phyloP scores from a whole-genome alignment of 2,113 vertebrate species.

The Elanoides forficatus region DNA sequence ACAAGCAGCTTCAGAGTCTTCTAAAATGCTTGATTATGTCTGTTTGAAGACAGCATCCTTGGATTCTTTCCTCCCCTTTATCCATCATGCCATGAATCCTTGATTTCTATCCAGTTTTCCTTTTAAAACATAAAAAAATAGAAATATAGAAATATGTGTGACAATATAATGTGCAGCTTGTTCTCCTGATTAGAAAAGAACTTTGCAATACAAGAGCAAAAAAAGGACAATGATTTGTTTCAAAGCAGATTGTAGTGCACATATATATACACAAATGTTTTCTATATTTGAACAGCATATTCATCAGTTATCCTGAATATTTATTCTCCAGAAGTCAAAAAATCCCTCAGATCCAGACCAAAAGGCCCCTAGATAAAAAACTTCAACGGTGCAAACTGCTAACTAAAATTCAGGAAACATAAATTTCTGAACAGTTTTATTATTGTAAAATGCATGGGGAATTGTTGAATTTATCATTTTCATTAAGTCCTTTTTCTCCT shows the following conservation, averaged over 20 bases:
- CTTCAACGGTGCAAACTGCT: neutral
- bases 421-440: neutral
- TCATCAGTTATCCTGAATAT: neutral
- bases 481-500: neutral
- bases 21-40: neutral
- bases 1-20: neutral
- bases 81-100: neutral
- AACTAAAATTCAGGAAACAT: neutral
- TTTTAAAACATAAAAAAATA: neutral
- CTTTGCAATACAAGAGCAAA: neutral
- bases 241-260: neutral
- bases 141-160: neutral
- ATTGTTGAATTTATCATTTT: neutral
- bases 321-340: neutral
- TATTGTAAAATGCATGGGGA: neutral
- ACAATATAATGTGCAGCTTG: neutral
- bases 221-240: neutral
- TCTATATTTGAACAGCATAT: neutral
- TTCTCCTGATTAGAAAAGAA: neutral
- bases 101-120: neutral
- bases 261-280: neutral
- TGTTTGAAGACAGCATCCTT: neutral
- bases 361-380: neutral
- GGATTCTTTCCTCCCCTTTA: neutral
- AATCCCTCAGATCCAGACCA: neutral